Conservation (phyloP, 2,113 vertebrate species). For the Heteronetta atricapilla region DNA sequence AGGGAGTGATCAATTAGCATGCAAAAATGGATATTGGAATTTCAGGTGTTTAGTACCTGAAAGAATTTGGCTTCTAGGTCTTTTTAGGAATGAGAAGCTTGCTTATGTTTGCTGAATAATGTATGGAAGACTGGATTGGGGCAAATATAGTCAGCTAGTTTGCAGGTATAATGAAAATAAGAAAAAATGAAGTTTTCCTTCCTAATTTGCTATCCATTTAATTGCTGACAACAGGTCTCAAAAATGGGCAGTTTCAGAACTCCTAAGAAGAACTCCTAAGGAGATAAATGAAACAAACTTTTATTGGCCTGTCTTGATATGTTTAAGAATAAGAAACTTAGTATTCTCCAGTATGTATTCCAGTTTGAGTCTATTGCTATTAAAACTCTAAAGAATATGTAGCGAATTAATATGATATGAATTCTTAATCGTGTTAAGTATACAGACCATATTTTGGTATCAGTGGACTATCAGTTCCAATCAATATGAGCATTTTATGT, state of each 20-base stretch:
- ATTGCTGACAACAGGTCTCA: not conserved
- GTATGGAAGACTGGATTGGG: not conserved
- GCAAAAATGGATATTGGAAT: not conserved
- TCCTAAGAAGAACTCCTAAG: not conserved
- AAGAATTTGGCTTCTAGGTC: not conserved
- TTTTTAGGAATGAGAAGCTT: not conserved
- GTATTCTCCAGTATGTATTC: not conserved
- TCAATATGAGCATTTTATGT: not conserved
- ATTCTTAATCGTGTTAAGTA: not conserved
- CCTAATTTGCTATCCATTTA: not conserved
- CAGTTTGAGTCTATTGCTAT: not conserved
- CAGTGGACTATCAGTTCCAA: not conserved
- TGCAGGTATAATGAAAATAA: not conserved
- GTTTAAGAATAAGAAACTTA: not conserved
- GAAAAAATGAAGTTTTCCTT: not conserved
- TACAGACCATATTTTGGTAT: not conserved
- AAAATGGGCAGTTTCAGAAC: not conserved
- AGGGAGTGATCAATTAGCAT: not conserved
- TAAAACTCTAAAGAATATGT: not conserved
- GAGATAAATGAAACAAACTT: not conserved
- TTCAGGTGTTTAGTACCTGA: no score
- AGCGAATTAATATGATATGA: not conserved
- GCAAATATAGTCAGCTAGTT: not conserved
- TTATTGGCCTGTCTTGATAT: not conserved
- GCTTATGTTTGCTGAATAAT: not conserved